Base-by-base conservation (phyloP, 1,140 invertebrate species). In the Pogonus chalceus region DNA sequence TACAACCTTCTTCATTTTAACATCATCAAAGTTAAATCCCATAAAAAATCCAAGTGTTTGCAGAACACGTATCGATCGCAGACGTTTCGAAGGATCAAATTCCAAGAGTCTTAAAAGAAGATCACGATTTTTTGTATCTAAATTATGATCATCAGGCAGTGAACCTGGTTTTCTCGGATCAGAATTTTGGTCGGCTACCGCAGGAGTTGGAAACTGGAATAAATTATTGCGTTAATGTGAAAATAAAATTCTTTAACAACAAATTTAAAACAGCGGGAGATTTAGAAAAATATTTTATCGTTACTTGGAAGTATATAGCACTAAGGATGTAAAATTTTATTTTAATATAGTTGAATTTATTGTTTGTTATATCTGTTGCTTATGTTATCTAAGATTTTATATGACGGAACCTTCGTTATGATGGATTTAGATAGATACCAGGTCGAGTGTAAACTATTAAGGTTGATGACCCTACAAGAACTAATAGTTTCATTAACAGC, bases 31-130 rank as follows among this genome's bases (percentile, higher is more conserved):
- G 65, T 70, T 69, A 56, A 72, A 78, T 47, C 68, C 66, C 59
- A 72, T 72, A 58, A 69, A 78, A 47, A 77, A 73, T 16, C 75
- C 72, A 3, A 75, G 74, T 24, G 65, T 69, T 53, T 73, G 65
- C 16, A 78, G 60, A 0, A 68, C 63, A 55, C 72, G 64, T 22
- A 77, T 57, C 16, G 73, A 72, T 22, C 67, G 67, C 2, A 78
- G 62, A 23, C 76, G 64, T 52, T 69, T 62, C 1, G 58, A 57
- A 10, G 74, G 69, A 23, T 76, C 67, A 1, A 68, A 37, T 48
- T 69, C 65, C 2, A 78, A 59, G 7, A 78, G 60, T 26, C 75
- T 65, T 22, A 60, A 49, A 4, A 76, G 52, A 14, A 78, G 61
- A 62, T 75, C 74, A 51, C 59, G 65, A 0, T 65, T 66, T 14